phyloP scores from a whole-genome alignment of 2,797 vertebrate species.

The Megalops cyprinoides region DNA sequence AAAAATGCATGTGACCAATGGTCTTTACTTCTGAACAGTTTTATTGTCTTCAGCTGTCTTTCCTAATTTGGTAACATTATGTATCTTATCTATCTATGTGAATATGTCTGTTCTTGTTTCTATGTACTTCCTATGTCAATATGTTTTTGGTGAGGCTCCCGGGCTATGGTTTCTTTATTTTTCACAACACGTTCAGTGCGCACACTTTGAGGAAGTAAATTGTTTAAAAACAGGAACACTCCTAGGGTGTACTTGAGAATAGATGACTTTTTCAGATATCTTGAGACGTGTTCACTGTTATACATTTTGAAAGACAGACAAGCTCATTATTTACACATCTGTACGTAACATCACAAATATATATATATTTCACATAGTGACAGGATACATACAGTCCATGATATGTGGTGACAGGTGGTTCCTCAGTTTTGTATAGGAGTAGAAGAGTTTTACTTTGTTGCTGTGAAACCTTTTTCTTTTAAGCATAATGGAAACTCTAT shows the following conservation, averaged over 20 bases:
- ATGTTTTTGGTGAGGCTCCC: neutral
- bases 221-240: conserved; percentile 58
- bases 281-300: neutral
- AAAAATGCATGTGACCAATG: conserved; percentile 26
- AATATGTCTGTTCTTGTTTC: neutral
- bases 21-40: conserved; percentile 23
- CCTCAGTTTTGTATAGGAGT: neutral
- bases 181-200: neutral
- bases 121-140: neutral
- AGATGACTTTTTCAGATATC: neutral
- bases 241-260: neutral
- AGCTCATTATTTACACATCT: neutral
- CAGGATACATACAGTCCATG: no score
- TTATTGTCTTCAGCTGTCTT: neutral
- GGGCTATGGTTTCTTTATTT: neutral
- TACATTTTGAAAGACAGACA: neutral
- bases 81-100: neutral
- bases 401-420: no score
- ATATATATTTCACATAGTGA: neutral
- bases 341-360: neutral
- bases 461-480: neutral
- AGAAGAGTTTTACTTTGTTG: neutral
- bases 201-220: conserved; percentile 61
- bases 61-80: neutral
- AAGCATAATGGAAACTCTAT: conserved; percentile 30